Conservation (phyloP, 2,888 invertebrate genomes). For the Oxycera nigricornis region DNA sequence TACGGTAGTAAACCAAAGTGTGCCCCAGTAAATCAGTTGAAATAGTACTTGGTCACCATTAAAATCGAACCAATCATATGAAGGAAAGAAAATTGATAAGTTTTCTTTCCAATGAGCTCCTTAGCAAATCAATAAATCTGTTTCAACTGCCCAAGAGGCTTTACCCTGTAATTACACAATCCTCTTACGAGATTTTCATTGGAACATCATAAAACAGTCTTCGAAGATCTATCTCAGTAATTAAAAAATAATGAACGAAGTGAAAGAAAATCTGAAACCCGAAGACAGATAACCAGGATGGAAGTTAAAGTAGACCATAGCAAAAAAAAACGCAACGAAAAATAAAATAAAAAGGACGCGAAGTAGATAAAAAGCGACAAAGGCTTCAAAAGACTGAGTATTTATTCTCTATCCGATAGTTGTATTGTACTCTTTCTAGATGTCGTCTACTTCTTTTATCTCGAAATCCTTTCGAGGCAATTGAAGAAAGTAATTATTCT, state of each 20-base stretch:
- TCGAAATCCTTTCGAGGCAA: slow-evolving; percentile 8
- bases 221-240: background rate
- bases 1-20: too few relatives aligned
- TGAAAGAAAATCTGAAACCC: background rate
- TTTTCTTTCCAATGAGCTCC: too few relatives aligned
- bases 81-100: too few relatives aligned
- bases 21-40: too few relatives aligned
- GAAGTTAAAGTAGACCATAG: background rate
- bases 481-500: slow-evolving; percentile 37
- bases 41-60: too few relatives aligned
- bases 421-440: slow-evolving; percentile 5
- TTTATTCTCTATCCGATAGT: background rate
- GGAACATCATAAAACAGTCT: background rate
- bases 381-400: background rate
- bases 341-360: background rate
- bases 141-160: too few relatives aligned
- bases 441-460: background rate
- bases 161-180: background rate
- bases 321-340: background rate
- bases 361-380: slow-evolving; percentile 14
- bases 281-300: background rate
- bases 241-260: slow-evolving; percentile 15
- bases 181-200: background rate
- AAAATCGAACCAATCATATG: too few relatives aligned
- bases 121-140: background rate